Evolutionary conservation across 1,140 invertebrate species (phyloP), one percentile per base, ranked within the genome.

Genomic region (Zaprionus kolodkinae): DNA sequence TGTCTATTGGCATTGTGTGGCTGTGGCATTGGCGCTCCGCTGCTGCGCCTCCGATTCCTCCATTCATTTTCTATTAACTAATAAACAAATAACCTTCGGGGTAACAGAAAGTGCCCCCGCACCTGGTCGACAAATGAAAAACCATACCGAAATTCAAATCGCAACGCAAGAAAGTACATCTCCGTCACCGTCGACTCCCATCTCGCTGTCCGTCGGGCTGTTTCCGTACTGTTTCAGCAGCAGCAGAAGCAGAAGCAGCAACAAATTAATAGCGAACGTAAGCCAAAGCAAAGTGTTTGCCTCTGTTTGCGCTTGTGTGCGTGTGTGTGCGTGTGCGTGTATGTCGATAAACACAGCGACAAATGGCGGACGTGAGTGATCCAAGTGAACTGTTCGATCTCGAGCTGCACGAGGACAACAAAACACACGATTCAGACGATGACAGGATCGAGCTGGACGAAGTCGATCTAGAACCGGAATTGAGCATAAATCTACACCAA

Each of bases 401-500:
- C 91, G 97, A 98, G 93, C 93, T 98, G 84, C 96, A 96, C 79
- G 95, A 95, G 84, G 94, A 94, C 76, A 96, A 96, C 92, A 94
- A 94, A 76, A 94, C 95, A 72, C 95, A 95, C 81, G 96, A 97
- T 91, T 96, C 96, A 50, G 96, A 97, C 86, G 96, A 97, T 90
- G 97, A 98, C 93, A 96, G 95, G 84, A 96, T 97, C 91, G 96
- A 97, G 92, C 94, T 96, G 78, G 96, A 96, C 92, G 96, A 96
- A 96, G 95, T 95, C 79, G 95, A 96, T 92, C 96, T 96, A 93
- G 95, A 97, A 93, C 95, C 95, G 77, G 95, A 96, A 91, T 95
- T 96, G 69, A 95, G 96, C 93, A 94, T 96, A 65, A 95, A 97
- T 93, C 94, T 94, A 81, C 95, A 96, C 91, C 94, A 96, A 78